These are phyloP conservation scores for Podarcis lilfordi DNA, from an alignment of 2,797 vertebrate species.

Conservation along the genomic window DNA sequence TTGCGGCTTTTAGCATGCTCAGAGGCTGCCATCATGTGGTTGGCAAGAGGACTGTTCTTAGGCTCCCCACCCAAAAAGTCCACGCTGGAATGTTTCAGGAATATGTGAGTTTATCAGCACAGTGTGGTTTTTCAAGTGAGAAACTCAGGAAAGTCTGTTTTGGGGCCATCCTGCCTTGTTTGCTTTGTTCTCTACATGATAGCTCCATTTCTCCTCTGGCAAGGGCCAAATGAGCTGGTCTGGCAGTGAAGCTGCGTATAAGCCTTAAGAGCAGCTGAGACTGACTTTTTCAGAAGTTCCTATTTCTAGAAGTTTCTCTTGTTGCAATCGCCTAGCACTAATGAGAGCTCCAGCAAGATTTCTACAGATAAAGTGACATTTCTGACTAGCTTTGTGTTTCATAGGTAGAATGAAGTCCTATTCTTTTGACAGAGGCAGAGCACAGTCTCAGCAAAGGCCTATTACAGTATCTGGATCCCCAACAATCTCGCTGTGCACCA, in stretches of 20 bases:
- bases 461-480: slow-evolving; percentile 87
- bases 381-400: neutral
- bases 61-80: neutral
- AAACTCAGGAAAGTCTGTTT: neutral
- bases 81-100: neutral
- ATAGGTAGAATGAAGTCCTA: slow-evolving; percentile 2
- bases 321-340: slow-evolving; percentile 4
- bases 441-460: slow-evolving; percentile 85
- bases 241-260: neutral
- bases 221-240: slow-evolving; percentile 3
- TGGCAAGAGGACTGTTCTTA: neutral
- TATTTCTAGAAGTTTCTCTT: slow-evolving; percentile 40
- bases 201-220: neutral
- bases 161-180: neutral
- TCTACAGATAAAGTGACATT: neutral
- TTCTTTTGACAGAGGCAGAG: accelerated
- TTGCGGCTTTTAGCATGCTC: neutral
- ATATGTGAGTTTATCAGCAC: neutral
- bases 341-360: accelerated
- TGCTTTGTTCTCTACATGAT: neutral
- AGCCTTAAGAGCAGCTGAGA: neutral
- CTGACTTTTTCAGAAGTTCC: neutral
- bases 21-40: neutral
- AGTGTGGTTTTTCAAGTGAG: neutral
- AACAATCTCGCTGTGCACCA: slow-evolving; percentile 93